These are phyloP conservation scores for Lordiphosa fenestrarum DNA, from an alignment of 2,888 invertebrate species.

Conservation along the genomic window DNA sequence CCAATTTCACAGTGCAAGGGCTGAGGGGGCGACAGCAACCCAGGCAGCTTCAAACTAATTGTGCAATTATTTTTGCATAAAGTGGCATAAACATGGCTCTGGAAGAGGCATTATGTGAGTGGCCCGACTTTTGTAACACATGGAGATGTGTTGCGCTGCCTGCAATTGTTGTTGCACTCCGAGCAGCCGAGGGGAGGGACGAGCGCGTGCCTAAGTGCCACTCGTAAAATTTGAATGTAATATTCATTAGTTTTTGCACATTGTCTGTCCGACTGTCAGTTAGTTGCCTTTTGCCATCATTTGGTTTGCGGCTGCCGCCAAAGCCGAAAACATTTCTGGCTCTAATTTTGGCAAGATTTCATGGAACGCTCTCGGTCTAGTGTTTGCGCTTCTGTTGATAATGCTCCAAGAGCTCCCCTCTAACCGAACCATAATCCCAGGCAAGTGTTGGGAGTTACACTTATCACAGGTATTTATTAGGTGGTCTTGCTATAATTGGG, in stretches of 20 bases:
- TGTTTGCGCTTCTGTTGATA: no score
- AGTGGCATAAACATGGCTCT: conserved; percentile 79
- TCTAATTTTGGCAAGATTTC: no score
- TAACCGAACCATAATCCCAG: no score
- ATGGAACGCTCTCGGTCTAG: no score
- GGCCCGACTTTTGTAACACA: conserved; percentile 76
- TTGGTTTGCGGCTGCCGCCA: conserved; percentile 29
- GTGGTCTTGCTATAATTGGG: no score
- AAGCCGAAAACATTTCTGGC: background rate
- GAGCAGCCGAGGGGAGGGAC: conserved; percentile 8
- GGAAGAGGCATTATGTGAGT: conserved; percentile 78
- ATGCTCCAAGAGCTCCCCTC: no score
- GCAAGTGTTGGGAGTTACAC: no score
- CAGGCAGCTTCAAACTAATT: conserved; percentile 78
- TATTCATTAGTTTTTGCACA: conserved; percentile 75
- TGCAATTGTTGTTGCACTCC: conserved; percentile 5
- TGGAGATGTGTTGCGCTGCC: conserved; percentile 43
- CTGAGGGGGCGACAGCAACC: conserved; percentile 21
- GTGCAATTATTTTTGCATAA: conserved; percentile 80
- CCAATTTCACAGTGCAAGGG: conserved; percentile 66
- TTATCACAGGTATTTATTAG: no score
- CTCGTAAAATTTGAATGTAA: conserved; percentile 75
- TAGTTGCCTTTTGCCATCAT: conserved; percentile 31
- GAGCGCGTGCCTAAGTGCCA: conserved; percentile 67
- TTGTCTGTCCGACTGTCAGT: conserved; percentile 43